phyloP scores from a whole-genome alignment of 2,113 vertebrate genomes.

The Scomber colias region DNA sequence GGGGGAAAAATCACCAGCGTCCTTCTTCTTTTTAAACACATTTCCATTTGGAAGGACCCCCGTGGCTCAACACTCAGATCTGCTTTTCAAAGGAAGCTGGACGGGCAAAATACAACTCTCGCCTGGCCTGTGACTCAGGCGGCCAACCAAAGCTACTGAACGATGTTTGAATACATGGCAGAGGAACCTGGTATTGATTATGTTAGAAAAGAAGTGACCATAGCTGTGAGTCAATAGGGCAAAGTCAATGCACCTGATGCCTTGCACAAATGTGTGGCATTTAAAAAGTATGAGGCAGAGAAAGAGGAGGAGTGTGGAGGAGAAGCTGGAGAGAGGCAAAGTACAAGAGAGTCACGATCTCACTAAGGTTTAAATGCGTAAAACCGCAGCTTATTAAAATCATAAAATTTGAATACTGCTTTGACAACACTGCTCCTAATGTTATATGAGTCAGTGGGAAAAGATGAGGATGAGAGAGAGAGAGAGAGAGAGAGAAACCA shows the following conservation, averaged over 20 bases:
- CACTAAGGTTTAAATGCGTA: not conserved
- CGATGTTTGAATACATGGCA: slow-evolving; percentile 12
- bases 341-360: not conserved
- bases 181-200: slow-evolving; percentile 45
- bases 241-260: slow-evolving; percentile 28
- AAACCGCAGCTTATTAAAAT: not conserved
- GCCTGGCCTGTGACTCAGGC: slow-evolving; percentile 30
- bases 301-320: slow-evolving; percentile 1
- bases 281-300: not conserved
- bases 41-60: slow-evolving; percentile 60
- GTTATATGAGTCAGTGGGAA: not conserved
- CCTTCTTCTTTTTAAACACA: slow-evolving; percentile 41
- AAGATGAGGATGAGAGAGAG: not conserved
- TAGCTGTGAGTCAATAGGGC: slow-evolving; percentile 16
- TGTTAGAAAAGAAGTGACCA: slow-evolving; percentile 7
- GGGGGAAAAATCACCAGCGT: slow-evolving; percentile 36
- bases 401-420: not conserved
- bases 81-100: slow-evolving; percentile 28
- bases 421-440: too few species aligned
- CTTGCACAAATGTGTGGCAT: slow-evolving; percentile 15
- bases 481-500: not conserved
- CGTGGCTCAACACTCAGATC: slow-evolving; percentile 20
- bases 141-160: not conserved
- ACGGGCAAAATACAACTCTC: not conserved
- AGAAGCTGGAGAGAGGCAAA: not conserved